Base-by-base conservation (phyloP, 2,113 vertebrate species). In the Apodemus speciosus region DNA sequence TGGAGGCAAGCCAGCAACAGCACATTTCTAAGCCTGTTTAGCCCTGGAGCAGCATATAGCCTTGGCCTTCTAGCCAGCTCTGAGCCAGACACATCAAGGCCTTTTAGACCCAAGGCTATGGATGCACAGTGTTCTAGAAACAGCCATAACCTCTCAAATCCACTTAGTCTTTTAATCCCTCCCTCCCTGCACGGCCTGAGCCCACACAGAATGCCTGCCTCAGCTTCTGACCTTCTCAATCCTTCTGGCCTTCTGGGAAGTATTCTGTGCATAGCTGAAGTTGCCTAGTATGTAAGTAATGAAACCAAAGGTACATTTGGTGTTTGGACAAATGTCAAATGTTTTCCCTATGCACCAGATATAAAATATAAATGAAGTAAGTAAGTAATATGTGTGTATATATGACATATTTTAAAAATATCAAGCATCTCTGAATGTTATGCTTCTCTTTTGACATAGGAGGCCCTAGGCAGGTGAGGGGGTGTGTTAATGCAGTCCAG, bases 61-160 rank as follows among this genome's bases (percentile, higher is more conserved):
- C 97, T 97, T 97, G 97, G 93, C 95, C 94, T 96, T 92, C 87
- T 80, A 46, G 91, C 51, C 21, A 94, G 81, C 92, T 92, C 95
- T 83, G 86, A 94, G 92, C 46, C 96, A 92, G 86, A 21, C 93
- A 92, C 20, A 79, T 20, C n/a, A 88, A 77, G 81, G 88, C n/a
- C 60, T 60, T 94, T 91, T 90, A 97, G 95, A 95, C 49, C 79
- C 80, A 94, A 97, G 88, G 80, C 72, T 27, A 49, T 68, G 86
- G 97, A 97, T 79, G 94, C 0, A 0, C 46, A 88, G 91, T 96
- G 85, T 94, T 94, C 97, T 88, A 68, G 69, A 85, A 92, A 79
- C 75, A 96, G 86, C 88, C 96, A 93, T 62, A 97, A 95, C 86
- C 58, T 93, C 69, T 35, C 79, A 94, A 95, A 97, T 88, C 92